Conservation (phyloP, 2,113 vertebrate genomes). For the Symphodus melops region DNA sequence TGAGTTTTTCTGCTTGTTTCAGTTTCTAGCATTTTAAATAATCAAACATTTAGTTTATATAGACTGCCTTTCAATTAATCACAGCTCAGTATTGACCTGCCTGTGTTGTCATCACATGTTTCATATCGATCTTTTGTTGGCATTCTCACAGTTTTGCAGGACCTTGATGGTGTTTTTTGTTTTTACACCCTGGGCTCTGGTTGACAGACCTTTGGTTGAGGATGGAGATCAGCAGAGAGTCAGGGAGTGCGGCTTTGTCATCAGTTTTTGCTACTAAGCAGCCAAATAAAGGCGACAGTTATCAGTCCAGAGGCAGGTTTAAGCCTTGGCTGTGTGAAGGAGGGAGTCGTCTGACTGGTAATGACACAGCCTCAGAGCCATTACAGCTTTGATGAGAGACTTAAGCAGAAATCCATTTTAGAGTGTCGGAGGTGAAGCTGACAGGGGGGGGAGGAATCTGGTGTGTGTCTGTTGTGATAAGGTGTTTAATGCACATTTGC, state of each 20-base stretch:
- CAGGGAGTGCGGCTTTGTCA: constrained; percentile 8
- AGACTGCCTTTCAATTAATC: not conserved
- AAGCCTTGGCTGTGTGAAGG: constrained; percentile 55
- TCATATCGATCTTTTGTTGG: constrained; percentile 39
- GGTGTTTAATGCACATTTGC: constrained; percentile 43
- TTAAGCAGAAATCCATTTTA: constrained; percentile 73
- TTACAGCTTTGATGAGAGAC: constrained; percentile 68
- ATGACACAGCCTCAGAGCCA: constrained; percentile 72
- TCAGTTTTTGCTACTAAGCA: constrained; percentile 32
- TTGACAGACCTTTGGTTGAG: constrained; percentile 23
- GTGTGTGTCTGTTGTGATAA: constrained; percentile 65
- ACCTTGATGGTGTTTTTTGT: constrained; percentile 40
- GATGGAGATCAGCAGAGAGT: not conserved
- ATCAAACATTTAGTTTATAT: not conserved
- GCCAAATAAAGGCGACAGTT: constrained; percentile 67
- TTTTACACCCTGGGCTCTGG: constrained; percentile 29
- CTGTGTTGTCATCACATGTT: constrained; percentile 35
- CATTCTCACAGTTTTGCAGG: constrained; percentile 31
- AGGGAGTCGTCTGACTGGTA: constrained; percentile 67
- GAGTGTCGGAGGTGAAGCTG: constrained; percentile 46
- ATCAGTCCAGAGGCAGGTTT: constrained; percentile 66
- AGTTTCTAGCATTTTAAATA: not conserved
- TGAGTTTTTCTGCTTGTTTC: not conserved
- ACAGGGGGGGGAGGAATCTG: constrained; percentile 41
- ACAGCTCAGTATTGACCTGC: constrained; percentile 24